These are phyloP conservation scores for Leptura quadrifasciata DNA, from an alignment of 2,888 invertebrate species.

Conservation along the genomic window DNA sequence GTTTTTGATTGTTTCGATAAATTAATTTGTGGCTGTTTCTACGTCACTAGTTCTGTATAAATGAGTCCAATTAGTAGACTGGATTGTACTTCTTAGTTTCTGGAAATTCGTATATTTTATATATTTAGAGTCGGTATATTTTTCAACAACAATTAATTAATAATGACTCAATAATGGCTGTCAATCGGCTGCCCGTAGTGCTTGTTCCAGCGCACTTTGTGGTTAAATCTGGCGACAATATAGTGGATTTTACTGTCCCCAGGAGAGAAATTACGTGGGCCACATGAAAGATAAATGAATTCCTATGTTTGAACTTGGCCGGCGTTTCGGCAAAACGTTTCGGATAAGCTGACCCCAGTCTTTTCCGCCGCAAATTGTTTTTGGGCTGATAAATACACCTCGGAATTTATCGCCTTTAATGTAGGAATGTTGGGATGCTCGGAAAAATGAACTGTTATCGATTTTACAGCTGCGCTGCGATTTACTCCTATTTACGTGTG, in stretches of 20 bases:
- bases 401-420: slow-evolving; percentile 49
- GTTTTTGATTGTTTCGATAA: no score
- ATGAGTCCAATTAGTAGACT: no score
- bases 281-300: slow-evolving; percentile 57
- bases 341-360: slow-evolving; percentile 55
- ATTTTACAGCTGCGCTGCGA: neutral
- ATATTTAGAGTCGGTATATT: no score
- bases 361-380: slow-evolving; percentile 54
- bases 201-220: slow-evolving; percentile 39
- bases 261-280: slow-evolving; percentile 53
- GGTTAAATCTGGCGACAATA: slow-evolving; percentile 52
- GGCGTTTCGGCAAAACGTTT: slow-evolving; percentile 46
- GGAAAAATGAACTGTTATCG: slow-evolving; percentile 27
- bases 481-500: neutral
- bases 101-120: no score
- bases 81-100: no score
- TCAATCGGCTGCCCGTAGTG: slow-evolving; percentile 26
- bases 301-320: slow-evolving; percentile 57
- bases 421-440: slow-evolving; percentile 37
- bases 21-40: no score
- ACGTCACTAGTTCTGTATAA: no score
- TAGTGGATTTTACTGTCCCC: slow-evolving; percentile 51
- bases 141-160: slow-evolving; percentile 1
- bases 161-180: neutral
- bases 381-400: slow-evolving; percentile 53